Evolutionary conservation across 2,797 vertebrate species (phyloP), one percentile per base, ranked within the genome.

Genomic region (Thaleichthys pacificus): DNA sequence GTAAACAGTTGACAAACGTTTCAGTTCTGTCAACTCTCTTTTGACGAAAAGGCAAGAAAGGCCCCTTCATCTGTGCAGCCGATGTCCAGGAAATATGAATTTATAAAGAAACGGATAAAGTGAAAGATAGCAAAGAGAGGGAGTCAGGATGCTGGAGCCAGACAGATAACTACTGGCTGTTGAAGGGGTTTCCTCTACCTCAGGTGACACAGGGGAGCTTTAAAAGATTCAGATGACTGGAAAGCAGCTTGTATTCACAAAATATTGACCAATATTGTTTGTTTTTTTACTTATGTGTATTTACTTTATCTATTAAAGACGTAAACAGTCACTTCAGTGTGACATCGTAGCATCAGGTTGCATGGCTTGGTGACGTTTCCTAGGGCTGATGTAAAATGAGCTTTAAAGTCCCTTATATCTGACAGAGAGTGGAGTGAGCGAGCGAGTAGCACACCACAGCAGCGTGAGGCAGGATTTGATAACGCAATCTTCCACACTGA

Each of bases 401-500:
- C 81, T 82, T 81, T 80, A 75, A 86, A 83, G 69, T 79, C 79
- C 87, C 84, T 66, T 76, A 65, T 63, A 81, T 89, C 86, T 87
- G 82, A 85, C 84, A 67, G 4, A 77, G 84, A 80, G 75, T 77
- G 58, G 67, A 72, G 79, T 79, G 77, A 85, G 49, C 14, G 5
- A 63, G 24, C 3, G 28, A 28, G 47, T 4, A 68, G 66, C 47
- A 30, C 22, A 54, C 28, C 14, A 65, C 78, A 84, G 78, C 84
- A 68, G 81, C 73, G 74, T 42, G 62, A 77, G 66, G 82, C 84
- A 24, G 66, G 84, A 85, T 88, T 85, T 79, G 86, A 89, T 91
- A 82, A 88, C 79, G 82, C 86, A 85, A 88, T 91, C 85, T 88
- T 76, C 78, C 80, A 62, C 64, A 24, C 87, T 91, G 90, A 93